These are phyloP conservation scores for Xiphophorus couchianus DNA, from an alignment of 2,113 vertebrate species.

Conservation along the genomic window DNA sequence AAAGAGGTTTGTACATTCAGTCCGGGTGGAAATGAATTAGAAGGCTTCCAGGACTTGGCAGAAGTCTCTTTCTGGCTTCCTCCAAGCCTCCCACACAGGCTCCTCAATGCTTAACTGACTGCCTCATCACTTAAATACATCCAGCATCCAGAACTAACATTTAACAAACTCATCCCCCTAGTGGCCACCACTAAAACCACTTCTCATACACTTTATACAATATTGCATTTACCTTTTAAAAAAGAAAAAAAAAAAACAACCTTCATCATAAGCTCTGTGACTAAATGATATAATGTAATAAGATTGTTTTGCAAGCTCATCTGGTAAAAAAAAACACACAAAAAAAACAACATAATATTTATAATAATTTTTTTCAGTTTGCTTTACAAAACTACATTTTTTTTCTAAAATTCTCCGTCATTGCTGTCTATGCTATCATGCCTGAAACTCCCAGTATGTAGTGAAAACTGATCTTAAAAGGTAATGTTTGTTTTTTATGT, in stretches of 20 bases:
- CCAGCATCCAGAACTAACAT: background rate
- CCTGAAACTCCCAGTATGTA: no score
- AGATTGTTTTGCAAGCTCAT: no score
- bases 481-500: background rate
- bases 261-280: background rate
- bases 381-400: no score
- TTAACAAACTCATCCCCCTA: constrained; percentile 59
- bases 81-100: background rate
- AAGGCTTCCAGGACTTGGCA: background rate
- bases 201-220: background rate
- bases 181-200: constrained; percentile 54
- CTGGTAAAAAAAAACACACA: no score
- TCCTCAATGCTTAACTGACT: background rate
- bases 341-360: no score
- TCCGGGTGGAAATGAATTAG: background rate
- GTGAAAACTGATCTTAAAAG: background rate
- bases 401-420: no score
- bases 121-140: constrained; percentile 10
- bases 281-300: background rate
- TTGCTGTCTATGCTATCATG: no score
- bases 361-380: no score
- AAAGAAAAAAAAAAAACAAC: background rate
- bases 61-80: background rate
- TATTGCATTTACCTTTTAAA: background rate
- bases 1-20: background rate